These are phyloP conservation scores for Dasypogon diadema DNA, from an alignment of 2,888 invertebrate species.

Conservation along the genomic window DNA sequence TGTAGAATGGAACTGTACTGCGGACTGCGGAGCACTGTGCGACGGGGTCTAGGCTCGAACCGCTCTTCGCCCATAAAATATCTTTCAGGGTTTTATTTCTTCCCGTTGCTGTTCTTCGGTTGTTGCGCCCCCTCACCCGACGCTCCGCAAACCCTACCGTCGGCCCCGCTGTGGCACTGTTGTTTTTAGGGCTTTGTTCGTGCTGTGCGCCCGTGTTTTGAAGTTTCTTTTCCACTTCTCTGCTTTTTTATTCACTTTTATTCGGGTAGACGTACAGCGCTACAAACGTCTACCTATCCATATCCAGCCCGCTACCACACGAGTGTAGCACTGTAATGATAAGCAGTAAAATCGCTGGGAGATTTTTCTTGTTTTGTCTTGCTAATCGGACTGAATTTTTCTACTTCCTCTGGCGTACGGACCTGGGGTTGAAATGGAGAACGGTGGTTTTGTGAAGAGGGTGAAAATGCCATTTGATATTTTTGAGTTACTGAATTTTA, in stretches of 20 bases:
- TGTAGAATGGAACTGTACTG: too few relatives aligned
- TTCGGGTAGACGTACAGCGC: background rate
- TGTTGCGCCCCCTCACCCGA: too few relatives aligned
- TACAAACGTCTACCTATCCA: background rate
- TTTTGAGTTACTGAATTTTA: slow-evolving; percentile 15
- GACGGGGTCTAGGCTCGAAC: too few relatives aligned
- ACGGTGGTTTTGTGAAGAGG: background rate
- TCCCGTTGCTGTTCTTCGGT: background rate
- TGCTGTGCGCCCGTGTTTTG: slow-evolving; percentile 42
- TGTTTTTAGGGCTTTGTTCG: slow-evolving; percentile 24
- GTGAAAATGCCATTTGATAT: slow-evolving; percentile 18
- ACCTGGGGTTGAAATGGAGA: background rate
- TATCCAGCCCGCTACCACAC: slow-evolving; percentile 7
- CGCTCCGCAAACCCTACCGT: too few relatives aligned
- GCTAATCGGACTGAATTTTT: slow-evolving; percentile 39
- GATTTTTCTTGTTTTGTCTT: slow-evolving; percentile 29
- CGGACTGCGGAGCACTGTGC: too few relatives aligned
- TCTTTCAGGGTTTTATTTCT: background rate
- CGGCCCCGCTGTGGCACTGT: too few relatives aligned
- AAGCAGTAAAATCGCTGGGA: slow-evolving; percentile 38
- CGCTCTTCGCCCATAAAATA: background rate
- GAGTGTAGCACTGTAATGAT: slow-evolving; percentile 20
- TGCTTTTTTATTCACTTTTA: slow-evolving; percentile 15
- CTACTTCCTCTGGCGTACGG: slow-evolving; percentile 18
- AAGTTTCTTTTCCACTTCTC: slow-evolving; percentile 41